Evolutionary conservation across 2,888 invertebrate genomes (phyloP).

Genomic region (Bimastos eiseni): DNA sequence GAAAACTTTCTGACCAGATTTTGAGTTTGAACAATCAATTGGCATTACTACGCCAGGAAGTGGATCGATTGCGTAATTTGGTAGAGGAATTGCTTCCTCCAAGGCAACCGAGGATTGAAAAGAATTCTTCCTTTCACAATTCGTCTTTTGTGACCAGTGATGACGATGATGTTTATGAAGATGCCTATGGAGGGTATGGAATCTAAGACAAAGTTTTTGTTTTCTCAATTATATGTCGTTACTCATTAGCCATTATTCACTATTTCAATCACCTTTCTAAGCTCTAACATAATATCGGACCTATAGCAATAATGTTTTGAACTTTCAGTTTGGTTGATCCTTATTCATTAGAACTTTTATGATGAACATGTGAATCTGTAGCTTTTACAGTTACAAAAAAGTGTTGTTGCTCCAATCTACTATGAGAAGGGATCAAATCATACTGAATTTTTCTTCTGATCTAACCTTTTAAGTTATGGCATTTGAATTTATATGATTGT

Average conservation of each 20-base stretch:
- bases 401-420: neutral
- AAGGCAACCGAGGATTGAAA: neutral
- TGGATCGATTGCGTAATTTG: neutral
- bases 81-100: constrained; percentile 16
- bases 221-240: too few species aligned
- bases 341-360: neutral
- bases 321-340: neutral
- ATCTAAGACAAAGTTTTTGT: neutral
- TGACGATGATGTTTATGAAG: constrained; percentile 15
- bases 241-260: too few species aligned
- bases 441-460: neutral
- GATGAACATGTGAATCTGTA: neutral
- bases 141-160: constrained; percentile 21
- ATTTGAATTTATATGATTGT: neutral
- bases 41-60: neutral
- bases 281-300: too few species aligned
- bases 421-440: neutral
- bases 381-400: neutral
- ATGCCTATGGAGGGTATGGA: constrained; percentile 22
- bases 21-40: neutral
- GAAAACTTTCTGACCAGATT: neutral
- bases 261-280: too few species aligned
- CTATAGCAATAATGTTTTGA: neutral
- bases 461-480: neutral
- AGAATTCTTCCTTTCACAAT: constrained; percentile 6